Evolutionary conservation across 2,888 invertebrate genomes (phyloP).

Genomic region (Tetramorium bicarinatum): DNA sequence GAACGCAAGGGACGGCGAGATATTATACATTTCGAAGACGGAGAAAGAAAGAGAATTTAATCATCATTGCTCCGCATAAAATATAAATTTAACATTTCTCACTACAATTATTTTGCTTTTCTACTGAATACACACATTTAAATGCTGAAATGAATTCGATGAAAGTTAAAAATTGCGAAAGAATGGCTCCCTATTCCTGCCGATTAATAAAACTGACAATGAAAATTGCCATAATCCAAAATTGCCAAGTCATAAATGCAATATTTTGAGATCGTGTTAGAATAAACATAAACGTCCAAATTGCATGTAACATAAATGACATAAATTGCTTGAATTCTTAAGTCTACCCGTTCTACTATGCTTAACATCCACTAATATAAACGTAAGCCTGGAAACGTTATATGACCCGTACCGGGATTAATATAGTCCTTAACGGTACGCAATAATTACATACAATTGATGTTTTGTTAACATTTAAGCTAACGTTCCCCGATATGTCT

Average conservation of each 20-base stretch:
- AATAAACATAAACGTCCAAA: not conserved
- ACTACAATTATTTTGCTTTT: conserved; percentile 67
- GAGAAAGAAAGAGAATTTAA: conserved; percentile 35
- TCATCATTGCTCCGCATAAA: conserved; percentile 43
- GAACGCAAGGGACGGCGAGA: conserved; percentile 55
- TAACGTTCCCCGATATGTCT: conserved; percentile 48
- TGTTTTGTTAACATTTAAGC: conserved; percentile 50
- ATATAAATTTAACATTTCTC: conserved; percentile 69
- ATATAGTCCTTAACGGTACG: not conserved
- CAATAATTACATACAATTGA: conserved; percentile 55
- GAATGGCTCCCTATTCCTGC: too few species aligned
- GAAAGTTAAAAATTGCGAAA: conserved; percentile 18
- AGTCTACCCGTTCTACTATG: not conserved
- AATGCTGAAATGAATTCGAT: conserved; percentile 31
- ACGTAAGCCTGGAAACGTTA: conserved; percentile 29
- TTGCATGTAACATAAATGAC: not conserved
- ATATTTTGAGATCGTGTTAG: conserved; percentile 10
- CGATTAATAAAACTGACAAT: conserved; percentile 21
- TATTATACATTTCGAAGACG: conserved; percentile 22
- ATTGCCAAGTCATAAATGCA: conserved; percentile 45
- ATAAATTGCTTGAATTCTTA: not conserved
- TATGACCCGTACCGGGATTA: conserved; percentile 20
- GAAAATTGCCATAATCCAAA: conserved; percentile 58
- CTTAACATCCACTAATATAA: conserved; percentile 37
- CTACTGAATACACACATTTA: conserved; percentile 76